Evolutionary conservation across 1,140 invertebrate genomes (phyloP).

Genomic region (Trinorchestia longiramus): DNA sequence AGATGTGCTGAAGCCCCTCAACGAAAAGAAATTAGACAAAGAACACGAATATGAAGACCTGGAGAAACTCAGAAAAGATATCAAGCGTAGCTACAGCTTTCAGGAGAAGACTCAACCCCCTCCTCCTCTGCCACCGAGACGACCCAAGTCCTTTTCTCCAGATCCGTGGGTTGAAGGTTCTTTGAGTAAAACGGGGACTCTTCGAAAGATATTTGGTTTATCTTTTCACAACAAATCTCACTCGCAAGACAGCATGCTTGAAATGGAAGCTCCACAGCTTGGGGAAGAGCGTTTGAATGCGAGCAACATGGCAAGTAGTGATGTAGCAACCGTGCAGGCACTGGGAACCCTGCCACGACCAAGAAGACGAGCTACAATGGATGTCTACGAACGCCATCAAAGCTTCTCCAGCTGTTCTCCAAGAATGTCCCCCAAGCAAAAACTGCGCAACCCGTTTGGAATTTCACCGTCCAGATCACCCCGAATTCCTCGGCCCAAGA

Average conservation of each 20-base stretch:
- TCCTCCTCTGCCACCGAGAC: conserved; percentile 64
- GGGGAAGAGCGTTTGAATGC: conserved; percentile 57
- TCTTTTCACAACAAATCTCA: conserved; percentile 65
- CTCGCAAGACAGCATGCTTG: conserved; percentile 66
- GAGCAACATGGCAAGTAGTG: conserved; percentile 62
- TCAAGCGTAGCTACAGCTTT: conserved; percentile 66
- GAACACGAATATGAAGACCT: conserved; percentile 66
- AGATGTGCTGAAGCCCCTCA: conserved; percentile 63
- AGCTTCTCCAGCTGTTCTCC: conserved; percentile 63
- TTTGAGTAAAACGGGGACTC: conserved; percentile 62
- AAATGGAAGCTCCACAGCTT: conserved; percentile 62
- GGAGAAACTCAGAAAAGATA: conserved; percentile 65
- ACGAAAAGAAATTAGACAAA: conserved; percentile 58
- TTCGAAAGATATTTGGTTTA: conserved; percentile 65
- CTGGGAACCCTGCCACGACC: conserved; percentile 64
- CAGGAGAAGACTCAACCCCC: conserved; percentile 66
- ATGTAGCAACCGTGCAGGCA: conserved; percentile 64
- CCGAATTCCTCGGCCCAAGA: conserved; percentile 64
- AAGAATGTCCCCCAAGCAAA: conserved; percentile 66
- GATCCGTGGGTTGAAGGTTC: conserved; percentile 65
- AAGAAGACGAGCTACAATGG: conserved; percentile 59
- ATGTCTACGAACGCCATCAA: conserved; percentile 59
- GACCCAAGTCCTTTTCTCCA: conserved; percentile 66
- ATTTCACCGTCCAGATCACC: conserved; percentile 65
- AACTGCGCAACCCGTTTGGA: conserved; percentile 62